Evolutionary conservation across 2,888 invertebrate genomes (phyloP).

Genomic region (Pantelozetes paolii): DNA sequence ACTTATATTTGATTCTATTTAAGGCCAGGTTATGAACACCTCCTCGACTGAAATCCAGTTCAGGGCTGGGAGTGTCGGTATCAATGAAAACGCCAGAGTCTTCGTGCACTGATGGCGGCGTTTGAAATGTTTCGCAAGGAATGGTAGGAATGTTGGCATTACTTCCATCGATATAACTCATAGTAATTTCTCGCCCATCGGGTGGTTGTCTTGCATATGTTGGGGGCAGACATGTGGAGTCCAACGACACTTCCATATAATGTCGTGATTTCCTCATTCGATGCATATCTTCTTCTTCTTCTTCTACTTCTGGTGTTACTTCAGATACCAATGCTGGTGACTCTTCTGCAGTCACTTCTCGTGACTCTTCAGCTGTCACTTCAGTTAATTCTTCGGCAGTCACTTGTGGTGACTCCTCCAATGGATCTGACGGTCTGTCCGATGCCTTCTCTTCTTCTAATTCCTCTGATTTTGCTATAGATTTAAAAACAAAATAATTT

Average conservation of each 20-base stretch:
- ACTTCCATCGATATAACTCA: constrained; percentile 3
- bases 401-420: not conserved
- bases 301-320: not conserved
- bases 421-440: not conserved
- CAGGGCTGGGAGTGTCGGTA: constrained; percentile 38
- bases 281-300: constrained; percentile 20
- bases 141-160: not conserved
- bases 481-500: not conserved
- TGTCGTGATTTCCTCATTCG: not conserved
- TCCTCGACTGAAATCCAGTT: constrained; percentile 22
- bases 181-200: constrained; percentile 65
- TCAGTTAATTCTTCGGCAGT: not conserved
- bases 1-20: constrained; percentile 25
- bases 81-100: constrained; percentile 43
- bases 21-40: not conserved
- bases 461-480: not conserved
- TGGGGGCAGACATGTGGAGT: constrained; percentile 49
- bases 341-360: not conserved
- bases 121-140: not conserved
- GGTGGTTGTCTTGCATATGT: constrained; percentile 68
- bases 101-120: constrained; percentile 39
- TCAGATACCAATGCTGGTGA: not conserved
- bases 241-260: not conserved
- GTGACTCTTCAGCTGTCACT: not conserved
- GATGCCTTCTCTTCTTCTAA: not conserved